Evolutionary conservation across 2,888 invertebrate species (phyloP).

Genomic region (Melanostoma scalare): DNA sequence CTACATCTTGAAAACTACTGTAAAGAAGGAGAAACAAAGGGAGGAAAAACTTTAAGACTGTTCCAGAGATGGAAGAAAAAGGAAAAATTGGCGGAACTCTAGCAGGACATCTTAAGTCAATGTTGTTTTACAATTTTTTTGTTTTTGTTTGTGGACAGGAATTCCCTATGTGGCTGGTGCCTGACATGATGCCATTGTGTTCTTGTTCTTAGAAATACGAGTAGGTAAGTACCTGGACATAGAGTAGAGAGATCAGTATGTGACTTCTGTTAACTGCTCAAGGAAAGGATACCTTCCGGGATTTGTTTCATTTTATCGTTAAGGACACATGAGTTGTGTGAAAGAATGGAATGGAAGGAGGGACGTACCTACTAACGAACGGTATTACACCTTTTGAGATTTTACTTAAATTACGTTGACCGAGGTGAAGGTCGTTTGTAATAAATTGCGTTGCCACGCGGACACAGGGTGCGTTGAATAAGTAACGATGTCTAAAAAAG

Average conservation of each 20-base stretch:
- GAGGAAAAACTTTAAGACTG: constrained; percentile 29
- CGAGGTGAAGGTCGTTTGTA: constrained; percentile 42
- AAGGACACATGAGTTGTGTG: constrained; percentile 15
- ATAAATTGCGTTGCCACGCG: constrained; percentile 52
- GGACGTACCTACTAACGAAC: constrained; percentile 12
- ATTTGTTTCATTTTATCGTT: constrained; percentile 42
- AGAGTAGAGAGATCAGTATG: not conserved
- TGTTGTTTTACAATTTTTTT: constrained; percentile 9
- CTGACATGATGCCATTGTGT: constrained; percentile 28
- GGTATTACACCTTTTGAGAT: constrained; percentile 32
- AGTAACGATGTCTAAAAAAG: constrained; percentile 13
- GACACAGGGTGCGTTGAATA: constrained; percentile 21
- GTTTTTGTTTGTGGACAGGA: constrained; percentile 3
- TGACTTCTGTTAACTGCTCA: not conserved
- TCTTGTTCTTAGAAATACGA: constrained; percentile 17
- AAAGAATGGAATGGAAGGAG: constrained; percentile 5
- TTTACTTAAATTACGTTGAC: constrained; percentile 55
- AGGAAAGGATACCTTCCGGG: constrained; percentile 16
- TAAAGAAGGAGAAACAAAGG: constrained; percentile 5
- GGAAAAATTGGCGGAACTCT: not conserved
- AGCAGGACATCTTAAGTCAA: constrained; percentile 25
- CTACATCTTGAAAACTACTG: constrained; percentile 7
- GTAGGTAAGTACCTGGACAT: not conserved
- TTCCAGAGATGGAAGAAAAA: constrained; percentile 19
- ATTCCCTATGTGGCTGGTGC: constrained; percentile 27